phyloP scores from a whole-genome alignment of 30 jellyfish, hydroid and myxozoan genomes.

The Nemopilema nomurai region DNA sequence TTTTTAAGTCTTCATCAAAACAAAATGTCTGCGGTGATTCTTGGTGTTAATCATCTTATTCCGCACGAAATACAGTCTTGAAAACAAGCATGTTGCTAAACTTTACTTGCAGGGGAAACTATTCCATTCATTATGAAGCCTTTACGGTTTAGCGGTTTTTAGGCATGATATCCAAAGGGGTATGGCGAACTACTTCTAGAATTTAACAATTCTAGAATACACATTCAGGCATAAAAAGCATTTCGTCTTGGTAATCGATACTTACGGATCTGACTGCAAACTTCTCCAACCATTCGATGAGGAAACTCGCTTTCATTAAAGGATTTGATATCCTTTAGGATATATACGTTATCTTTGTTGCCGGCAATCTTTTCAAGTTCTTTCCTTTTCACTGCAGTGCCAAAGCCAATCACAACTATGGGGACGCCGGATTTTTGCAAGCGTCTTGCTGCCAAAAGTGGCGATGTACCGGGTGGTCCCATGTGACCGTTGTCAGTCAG shows the following conservation, averaged over 20 bases:
- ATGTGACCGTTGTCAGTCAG: constrained; percentile 60
- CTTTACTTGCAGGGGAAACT: no score
- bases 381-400: constrained; percentile 39
- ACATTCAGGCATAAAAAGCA: no score
- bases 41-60: no score
- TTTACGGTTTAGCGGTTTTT: no score
- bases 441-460: constrained; percentile 10
- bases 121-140: no score
- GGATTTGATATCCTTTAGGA: constrained; percentile 6
- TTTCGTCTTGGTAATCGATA: background rate
- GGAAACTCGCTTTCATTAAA: background rate
- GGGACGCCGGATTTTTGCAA: constrained; percentile 18
- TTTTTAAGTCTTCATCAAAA: no score
- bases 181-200: no score
- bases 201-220: no score
- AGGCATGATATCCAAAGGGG: no score
- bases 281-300: background rate
- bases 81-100: no score
- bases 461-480: constrained; percentile 20
- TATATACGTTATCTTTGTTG: constrained; percentile 17
- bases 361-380: constrained; percentile 45
- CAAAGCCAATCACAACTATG: constrained; percentile 45
- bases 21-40: no score
- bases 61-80: no score
- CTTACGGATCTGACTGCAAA: constrained; percentile 11